Conservation (phyloP, 2,888 invertebrate species). For the Rhodophaea formosa region DNA sequence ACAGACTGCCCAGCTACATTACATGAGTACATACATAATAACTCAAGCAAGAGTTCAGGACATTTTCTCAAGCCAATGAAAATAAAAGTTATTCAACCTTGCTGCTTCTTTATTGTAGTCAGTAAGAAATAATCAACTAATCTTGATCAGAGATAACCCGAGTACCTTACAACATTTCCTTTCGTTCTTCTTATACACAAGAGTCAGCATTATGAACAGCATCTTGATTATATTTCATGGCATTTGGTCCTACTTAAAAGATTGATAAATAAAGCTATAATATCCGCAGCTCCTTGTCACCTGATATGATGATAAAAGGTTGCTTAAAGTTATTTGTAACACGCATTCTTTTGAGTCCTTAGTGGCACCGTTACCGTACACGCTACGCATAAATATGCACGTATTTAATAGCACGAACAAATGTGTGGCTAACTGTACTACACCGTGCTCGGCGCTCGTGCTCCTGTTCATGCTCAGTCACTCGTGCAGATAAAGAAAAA, state of each 20-base stretch:
- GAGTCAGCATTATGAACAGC: not conserved
- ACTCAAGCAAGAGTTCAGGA: not conserved
- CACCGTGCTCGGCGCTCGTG: slow-evolving; percentile 46
- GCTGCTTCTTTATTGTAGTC: slow-evolving; percentile 30
- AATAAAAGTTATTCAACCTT: slow-evolving; percentile 22
- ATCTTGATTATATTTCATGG: slow-evolving; percentile 11
- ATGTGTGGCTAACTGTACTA: slow-evolving; percentile 71
- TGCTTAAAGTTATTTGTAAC: slow-evolving; percentile 41
- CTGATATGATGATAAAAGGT: slow-evolving; percentile 16
- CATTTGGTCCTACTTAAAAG: too few species aligned
- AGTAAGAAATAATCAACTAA: slow-evolving; percentile 26
- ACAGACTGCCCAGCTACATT: too few species aligned
- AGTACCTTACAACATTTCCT: slow-evolving; percentile 38
- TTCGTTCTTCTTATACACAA: slow-evolving; percentile 31
- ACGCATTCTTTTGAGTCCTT: slow-evolving; percentile 65
- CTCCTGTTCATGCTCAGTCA: slow-evolving; percentile 52
- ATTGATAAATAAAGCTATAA: too few species aligned
- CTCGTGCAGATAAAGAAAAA: slow-evolving; percentile 48
- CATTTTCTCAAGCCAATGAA: not conserved
- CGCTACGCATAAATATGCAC: slow-evolving; percentile 77
- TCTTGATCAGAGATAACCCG: slow-evolving; percentile 35
- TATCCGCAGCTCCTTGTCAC: not conserved
- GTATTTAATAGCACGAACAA: slow-evolving; percentile 68
- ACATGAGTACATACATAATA: too few species aligned
- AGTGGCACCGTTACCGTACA: slow-evolving; percentile 67